Conservation (phyloP, 2,113 vertebrate species). For the Felis catus region DNA sequence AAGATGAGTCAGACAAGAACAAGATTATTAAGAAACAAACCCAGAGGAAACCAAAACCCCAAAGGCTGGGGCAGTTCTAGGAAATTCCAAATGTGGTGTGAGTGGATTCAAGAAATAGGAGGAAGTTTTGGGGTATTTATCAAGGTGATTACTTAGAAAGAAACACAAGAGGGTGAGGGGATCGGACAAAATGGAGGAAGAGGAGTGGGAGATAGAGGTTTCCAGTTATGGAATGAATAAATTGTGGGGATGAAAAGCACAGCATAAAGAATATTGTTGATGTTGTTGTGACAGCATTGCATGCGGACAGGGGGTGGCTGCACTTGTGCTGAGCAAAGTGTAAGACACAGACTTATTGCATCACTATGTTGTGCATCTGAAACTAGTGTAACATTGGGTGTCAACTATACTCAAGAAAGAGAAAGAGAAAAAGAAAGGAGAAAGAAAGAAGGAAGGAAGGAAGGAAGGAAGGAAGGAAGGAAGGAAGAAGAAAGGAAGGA, state of each 20-base stretch:
- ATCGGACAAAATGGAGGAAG: neutral
- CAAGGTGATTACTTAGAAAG: neutral
- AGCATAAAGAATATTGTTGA: neutral
- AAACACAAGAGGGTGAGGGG: neutral
- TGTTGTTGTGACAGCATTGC: neutral
- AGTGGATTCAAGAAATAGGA: neutral
- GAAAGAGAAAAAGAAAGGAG: neutral
- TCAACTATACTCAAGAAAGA: neutral
- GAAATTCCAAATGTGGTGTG: constrained; percentile 11
- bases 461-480: neutral
- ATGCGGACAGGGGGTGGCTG: neutral
- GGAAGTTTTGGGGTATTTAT: neutral
- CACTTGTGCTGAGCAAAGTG: neutral
- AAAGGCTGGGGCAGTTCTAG: neutral
- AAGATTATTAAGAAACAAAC: neutral
- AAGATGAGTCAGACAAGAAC: neutral
- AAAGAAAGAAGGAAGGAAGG: neutral
- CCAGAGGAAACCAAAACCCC: neutral
- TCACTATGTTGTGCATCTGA: neutral
- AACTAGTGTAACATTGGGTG: neutral
- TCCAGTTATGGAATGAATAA: neutral
- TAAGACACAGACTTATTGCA: neutral
- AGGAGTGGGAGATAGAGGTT: neutral
- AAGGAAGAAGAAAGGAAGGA: too few species aligned
- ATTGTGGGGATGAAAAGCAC: neutral